Evolutionary conservation across 2,888 invertebrate species (phyloP).

Genomic region (Cephus rjabovi): DNA sequence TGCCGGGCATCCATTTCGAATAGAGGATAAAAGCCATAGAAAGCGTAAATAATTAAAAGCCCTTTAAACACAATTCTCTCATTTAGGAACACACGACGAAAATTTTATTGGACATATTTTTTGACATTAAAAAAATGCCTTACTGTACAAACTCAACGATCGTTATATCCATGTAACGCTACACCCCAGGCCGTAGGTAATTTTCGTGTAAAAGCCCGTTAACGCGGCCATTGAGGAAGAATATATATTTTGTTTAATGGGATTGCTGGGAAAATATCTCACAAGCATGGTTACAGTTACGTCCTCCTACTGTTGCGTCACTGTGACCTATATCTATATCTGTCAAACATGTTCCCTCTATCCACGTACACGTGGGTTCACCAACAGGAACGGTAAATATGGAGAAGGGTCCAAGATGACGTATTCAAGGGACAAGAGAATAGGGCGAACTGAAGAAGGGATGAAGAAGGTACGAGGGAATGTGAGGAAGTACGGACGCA

Average conservation of each 20-base stretch:
- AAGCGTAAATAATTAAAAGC: background rate
- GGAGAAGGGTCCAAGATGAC: background rate
- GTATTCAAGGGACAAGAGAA: background rate
- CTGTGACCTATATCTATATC: background rate
- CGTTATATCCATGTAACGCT: background rate
- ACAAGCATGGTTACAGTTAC: background rate
- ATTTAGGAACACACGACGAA: background rate
- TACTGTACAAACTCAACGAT: background rate
- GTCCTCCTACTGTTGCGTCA: background rate
- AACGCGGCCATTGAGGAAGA: background rate
- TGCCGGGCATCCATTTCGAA: background rate
- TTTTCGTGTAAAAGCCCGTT: background rate
- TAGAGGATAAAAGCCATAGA: background rate
- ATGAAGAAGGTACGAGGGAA: background rate
- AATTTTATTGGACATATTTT: background rate
- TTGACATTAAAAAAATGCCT: background rate
- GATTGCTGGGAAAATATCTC: background rate
- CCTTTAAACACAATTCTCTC: background rate
- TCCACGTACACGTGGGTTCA: background rate
- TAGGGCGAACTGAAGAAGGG: background rate
- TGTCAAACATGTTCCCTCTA: background rate
- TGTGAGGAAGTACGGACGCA: background rate
- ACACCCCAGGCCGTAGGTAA: background rate
- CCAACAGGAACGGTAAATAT: background rate
- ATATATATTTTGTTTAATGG: background rate